Base-by-base conservation (phyloP, 1,140 invertebrate species). In the Drosophila kikkawai region DNA sequence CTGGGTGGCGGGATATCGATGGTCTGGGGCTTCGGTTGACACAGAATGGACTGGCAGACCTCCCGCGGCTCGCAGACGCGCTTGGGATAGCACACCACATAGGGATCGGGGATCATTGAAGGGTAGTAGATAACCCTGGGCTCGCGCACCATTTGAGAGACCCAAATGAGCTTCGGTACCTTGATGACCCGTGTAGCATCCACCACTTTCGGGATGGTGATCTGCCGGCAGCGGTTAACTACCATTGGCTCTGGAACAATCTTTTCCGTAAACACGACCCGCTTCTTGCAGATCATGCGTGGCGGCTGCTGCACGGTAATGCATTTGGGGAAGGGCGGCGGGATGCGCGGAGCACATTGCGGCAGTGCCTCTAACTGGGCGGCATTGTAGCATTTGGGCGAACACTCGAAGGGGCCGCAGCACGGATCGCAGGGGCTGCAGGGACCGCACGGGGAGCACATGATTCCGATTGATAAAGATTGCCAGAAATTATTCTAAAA, bases 51-150 rank as follows among this genome's bases (percentile, higher is more conserved):
- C 61, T 92, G 91, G 42, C 91, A 92, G 39, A 92, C 80, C 73
- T 92, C 91, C 3, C 85, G 7, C 0, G 91, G 91, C 26, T 92
- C 91, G 42, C 88, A 91, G 8, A 92, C 82, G 9, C 79, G 75
- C 56, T 92, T 91, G 19, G 91, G 91, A 67, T 91, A 92, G 68
- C 91, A 92, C 22, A 92, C 91, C 42, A 92, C 91, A 64, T 87
- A 92, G 4, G 91, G 91, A 68, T 92, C 91, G 6, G 91, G 86
- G 29, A 91, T 82, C 82, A 92, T 91, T 3, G 91, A 91, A 1
- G 91, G 91, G 44, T 92, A 92, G 59, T 92, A 92, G 26, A 92
- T 91, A 0, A 92, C 80, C 6, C 88, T 69, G 0, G 91, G 91
- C 19, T 92, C 91, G 1, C 88, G 84, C 34, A 92, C 83, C 91